A percentile compares a stretch with the other conserved stretches of the same genome.
phyloP scores from a whole-genome alignment of 2,797 vertebrate genomes.

The Platalea minor region DNA sequence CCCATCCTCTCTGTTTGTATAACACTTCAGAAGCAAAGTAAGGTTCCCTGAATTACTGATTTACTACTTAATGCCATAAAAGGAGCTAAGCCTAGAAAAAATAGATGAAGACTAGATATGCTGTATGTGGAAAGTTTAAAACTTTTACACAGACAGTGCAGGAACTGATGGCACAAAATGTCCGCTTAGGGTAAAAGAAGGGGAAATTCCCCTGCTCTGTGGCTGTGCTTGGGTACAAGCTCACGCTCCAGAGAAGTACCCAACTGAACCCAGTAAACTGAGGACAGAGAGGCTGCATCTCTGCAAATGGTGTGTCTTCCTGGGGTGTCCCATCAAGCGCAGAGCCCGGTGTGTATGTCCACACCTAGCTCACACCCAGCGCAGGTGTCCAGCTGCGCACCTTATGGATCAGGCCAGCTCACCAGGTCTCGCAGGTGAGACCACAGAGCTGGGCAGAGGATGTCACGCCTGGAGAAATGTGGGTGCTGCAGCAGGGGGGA shows the following conservation, averaged over 20 bases:
- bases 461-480: background rate
- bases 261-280: background rate
- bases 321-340: background rate
- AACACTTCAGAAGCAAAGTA: constrained; percentile 55
- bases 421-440: background rate
- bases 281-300: background rate
- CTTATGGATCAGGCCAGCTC: background rate
- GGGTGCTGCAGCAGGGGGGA: background rate
- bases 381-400: fast-evolving
- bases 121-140: background rate
- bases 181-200: background rate
- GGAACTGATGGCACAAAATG: background rate
- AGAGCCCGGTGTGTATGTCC: background rate
- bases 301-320: background rate
- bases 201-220: background rate
- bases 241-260: background rate
- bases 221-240: background rate
- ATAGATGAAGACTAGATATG: background rate
- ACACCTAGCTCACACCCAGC: background rate
- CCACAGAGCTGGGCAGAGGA: background rate
- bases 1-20: constrained; percentile 50
- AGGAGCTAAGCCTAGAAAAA: constrained; percentile 29
- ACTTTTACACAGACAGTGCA: fast-evolving
- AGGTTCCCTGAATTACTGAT: constrained; percentile 58
- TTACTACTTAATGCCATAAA: constrained; percentile 40